A percentile compares a stretch with the other conserved stretches of the same genome.
Conservation (phyloP, 1,140 invertebrate genomes). For the Condylostylus longicornis region DNA sequence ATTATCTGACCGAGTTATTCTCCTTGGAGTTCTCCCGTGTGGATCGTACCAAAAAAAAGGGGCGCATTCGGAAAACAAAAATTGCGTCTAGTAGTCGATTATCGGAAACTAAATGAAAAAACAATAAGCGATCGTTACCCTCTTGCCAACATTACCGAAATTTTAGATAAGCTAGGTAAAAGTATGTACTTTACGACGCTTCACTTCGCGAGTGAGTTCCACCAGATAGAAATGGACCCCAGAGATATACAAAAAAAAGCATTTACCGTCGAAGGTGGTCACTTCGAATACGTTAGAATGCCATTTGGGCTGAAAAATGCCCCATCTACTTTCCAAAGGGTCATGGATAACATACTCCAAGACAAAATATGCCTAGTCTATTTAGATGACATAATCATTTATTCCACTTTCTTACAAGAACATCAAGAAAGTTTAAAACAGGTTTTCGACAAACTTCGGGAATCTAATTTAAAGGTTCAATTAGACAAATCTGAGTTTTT, state of each 20-base stretch:
- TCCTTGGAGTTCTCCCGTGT: too few species aligned
- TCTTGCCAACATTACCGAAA: conserved; percentile 33
- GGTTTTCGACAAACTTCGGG: conserved; percentile 24
- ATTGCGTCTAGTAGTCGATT: too few species aligned
- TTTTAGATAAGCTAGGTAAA: conserved; percentile 30
- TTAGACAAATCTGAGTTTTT: conserved; percentile 17
- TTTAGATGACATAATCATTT: conserved; percentile 7
- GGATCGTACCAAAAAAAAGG: too few species aligned
- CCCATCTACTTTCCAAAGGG: conserved; percentile 20
- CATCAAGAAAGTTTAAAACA: conserved; percentile 17
- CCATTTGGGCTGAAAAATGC: conserved; percentile 13
- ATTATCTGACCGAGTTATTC: too few species aligned
- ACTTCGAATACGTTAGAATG: conserved; percentile 13
- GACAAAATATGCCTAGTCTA: conserved; percentile 6
- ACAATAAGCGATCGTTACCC: conserved; percentile 35
- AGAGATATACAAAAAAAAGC: conserved; percentile 29
- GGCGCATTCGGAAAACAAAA: too few species aligned
- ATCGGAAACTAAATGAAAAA: conserved; percentile 29
- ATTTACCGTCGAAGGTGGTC: conserved; percentile 19
- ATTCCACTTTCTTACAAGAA: conserved; percentile 9
- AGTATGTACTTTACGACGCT: conserved; percentile 29
- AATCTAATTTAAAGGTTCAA: conserved; percentile 12
- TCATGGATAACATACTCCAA: conserved; percentile 9
- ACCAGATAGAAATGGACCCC: conserved; percentile 30
- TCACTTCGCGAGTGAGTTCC: conserved; percentile 33